Conservation (phyloP, 2,888 invertebrate genomes). For the Sinopyrophorus schimmeli region DNA sequence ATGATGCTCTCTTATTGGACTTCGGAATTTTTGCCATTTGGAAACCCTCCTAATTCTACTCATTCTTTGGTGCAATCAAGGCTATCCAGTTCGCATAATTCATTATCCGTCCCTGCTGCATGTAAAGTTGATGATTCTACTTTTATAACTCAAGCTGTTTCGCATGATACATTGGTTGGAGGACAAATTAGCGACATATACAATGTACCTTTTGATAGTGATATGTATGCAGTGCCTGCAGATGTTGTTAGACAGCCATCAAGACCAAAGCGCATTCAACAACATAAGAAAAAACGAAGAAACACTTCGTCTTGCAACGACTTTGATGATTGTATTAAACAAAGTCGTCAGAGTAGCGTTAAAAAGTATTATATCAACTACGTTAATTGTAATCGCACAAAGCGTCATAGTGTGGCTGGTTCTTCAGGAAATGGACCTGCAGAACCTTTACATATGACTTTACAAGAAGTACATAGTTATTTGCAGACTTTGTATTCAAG, state of each 20-base stretch:
- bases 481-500: constrained; percentile 80
- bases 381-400: constrained; percentile 42
- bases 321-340: constrained; percentile 38
- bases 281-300: constrained; percentile 46
- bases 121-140: constrained; percentile 82
- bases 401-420: constrained; percentile 69
- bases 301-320: constrained; percentile 56
- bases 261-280: constrained; percentile 56
- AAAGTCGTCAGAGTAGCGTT: constrained; percentile 26
- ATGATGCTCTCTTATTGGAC: constrained; percentile 56
- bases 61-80: constrained; percentile 77
- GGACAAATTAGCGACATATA: constrained; percentile 83
- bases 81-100: constrained; percentile 83
- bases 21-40: constrained; percentile 62
- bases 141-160: constrained; percentile 87
- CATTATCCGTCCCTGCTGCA: constrained; percentile 69
- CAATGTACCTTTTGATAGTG: constrained; percentile 86
- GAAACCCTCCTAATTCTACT: constrained; percentile 69
- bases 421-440: constrained; percentile 64
- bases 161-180: constrained; percentile 78
- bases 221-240: constrained; percentile 84
- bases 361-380: constrained; percentile 25
- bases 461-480: constrained; percentile 82
- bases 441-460: constrained; percentile 81
- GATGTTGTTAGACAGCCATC: constrained; percentile 72